Percentiles rank a stretch among this genome's conserved stretches.
phyloP scores from a whole-genome alignment of 2,888 invertebrate species.

The Therioaphis trifolii region DNA sequence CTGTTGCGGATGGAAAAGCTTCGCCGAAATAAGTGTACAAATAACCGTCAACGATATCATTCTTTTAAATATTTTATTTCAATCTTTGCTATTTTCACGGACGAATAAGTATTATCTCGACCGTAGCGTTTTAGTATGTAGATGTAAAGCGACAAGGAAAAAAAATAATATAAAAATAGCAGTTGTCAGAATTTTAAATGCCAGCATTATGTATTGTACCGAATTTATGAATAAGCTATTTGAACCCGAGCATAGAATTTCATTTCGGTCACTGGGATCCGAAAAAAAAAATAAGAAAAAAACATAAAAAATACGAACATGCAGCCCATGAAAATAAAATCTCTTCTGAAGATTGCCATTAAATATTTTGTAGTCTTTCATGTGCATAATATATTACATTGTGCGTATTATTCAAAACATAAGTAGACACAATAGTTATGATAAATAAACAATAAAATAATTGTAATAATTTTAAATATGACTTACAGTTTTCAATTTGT shows the following conservation, averaged over 20 bases:
- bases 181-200: conserved; percentile 41
- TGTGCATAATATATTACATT: too few relatives aligned
- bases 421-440: too few relatives aligned
- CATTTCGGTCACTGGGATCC: conserved; percentile 17
- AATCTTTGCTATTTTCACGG: conserved; percentile 29
- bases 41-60: conserved; percentile 2
- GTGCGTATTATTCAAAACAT: too few relatives aligned
- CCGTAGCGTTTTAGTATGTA: conserved; percentile 8
- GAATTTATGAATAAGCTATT: conserved; percentile 40
- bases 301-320: neutral
- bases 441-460: too few relatives aligned
- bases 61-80: conserved; percentile 41
- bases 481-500: too few relatives aligned
- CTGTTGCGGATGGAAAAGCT: conserved; percentile 1
- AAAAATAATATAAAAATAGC: conserved; percentile 2
- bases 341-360: neutral
- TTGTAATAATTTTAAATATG: too few relatives aligned
- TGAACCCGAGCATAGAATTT: neutral
- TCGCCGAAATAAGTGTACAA: neutral
- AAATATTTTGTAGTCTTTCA: neutral
- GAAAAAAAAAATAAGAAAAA: conserved; percentile 5
- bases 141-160: conserved; percentile 10
- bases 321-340: neutral
- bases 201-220: conserved; percentile 15
- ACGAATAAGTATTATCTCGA: conserved; percentile 32